phyloP scores from a whole-genome alignment of 2,888 invertebrate genomes.

The Oconnorella tubifera region DNA sequence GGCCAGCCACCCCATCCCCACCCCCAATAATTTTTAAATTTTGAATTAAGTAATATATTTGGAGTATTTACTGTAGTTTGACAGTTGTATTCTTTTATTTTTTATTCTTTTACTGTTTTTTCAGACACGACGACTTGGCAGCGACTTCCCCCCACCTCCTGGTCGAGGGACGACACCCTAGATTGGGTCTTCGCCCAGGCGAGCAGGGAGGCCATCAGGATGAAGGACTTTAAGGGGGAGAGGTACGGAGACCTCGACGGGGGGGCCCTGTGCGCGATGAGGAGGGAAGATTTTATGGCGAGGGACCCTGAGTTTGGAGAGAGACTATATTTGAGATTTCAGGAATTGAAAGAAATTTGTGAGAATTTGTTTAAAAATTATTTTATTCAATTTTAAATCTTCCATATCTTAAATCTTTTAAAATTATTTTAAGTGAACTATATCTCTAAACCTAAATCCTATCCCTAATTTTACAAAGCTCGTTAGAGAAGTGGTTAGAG shows the following conservation, averaged over 20 bases:
- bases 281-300: slow-evolving; percentile 1
- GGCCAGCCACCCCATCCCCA: no score
- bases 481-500: no score
- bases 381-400: no score
- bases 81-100: no score
- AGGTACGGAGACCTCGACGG: slow-evolving; percentile 5
- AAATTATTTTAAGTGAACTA: no score
- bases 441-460: no score
- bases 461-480: no score
- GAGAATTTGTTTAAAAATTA: background rate
- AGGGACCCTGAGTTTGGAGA: slow-evolving; percentile 1
- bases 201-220: background rate
- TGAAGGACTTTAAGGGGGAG: slow-evolving; percentile 5
- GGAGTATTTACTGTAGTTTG: no score
- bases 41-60: no score
- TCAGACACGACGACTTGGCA: slow-evolving; percentile 3
- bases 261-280: slow-evolving; percentile 2
- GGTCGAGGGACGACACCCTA: background rate
- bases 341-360: background rate
- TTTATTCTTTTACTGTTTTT: no score
- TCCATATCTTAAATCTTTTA: no score
- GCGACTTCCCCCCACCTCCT: background rate
- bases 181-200: slow-evolving; percentile 1
- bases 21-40: no score
- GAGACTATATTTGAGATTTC: background rate